phyloP scores from a whole-genome alignment of 2,113 vertebrate species.

The Dolichotis patagonum region DNA sequence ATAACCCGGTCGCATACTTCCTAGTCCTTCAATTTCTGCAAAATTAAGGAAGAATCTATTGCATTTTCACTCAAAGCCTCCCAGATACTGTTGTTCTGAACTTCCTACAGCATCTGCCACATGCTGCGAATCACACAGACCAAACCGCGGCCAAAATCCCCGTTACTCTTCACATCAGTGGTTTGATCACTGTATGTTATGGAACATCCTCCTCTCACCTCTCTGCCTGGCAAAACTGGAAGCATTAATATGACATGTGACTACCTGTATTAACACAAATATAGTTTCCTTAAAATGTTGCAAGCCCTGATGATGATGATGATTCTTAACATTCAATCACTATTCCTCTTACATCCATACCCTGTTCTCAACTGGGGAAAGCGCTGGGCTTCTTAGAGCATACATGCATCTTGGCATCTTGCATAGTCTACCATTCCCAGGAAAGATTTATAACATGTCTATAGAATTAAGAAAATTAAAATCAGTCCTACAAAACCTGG shows the following conservation, averaged over 20 bases:
- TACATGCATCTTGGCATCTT: neutral
- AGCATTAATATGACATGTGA: neutral
- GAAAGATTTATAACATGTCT: neutral
- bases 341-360: neutral
- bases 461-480: neutral
- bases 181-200: neutral
- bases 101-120: neutral
- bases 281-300: neutral
- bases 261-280: neutral
- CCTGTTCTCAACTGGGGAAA: neutral
- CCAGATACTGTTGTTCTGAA: neutral
- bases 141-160: neutral
- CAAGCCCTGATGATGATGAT: neutral
- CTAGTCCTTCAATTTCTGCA: constrained; percentile 45
- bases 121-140: neutral
- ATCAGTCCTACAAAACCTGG: neutral
- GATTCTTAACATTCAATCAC: neutral
- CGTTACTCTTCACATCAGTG: neutral
- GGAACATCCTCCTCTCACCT: neutral
- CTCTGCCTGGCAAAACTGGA: neutral
- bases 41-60: constrained; percentile 32
- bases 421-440: accelerated
- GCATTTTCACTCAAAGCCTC: constrained; percentile 27
- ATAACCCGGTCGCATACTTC: constrained; percentile 58
- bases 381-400: neutral